Conservation (phyloP, 2,888 invertebrate species). For the Ectobius pallidus region DNA sequence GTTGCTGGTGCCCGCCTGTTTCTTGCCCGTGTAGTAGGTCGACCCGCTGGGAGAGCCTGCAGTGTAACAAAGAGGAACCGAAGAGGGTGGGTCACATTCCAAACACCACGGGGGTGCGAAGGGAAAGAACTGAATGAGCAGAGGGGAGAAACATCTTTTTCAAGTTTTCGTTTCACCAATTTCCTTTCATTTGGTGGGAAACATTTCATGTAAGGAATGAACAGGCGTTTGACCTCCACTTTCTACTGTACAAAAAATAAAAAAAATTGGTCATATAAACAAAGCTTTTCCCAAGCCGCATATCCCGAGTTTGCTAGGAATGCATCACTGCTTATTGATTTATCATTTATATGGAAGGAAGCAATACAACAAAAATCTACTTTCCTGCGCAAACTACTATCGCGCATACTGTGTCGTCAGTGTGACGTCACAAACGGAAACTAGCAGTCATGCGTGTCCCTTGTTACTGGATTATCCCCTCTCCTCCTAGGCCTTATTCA, state of each 20-base stretch:
- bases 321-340: not conserved
- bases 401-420: constrained; percentile 2
- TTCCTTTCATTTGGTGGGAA: not conserved
- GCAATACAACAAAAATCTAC: not conserved
- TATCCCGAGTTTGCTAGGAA: not conserved
- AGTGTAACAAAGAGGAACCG: not conserved
- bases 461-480: not conserved
- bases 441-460: constrained; percentile 21
- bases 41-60: not conserved
- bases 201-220: not conserved
- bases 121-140: not conserved
- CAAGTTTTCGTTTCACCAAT: not conserved
- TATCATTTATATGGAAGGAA: not conserved
- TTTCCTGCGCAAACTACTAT: not conserved
- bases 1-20: constrained; percentile 4
- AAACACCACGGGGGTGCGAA: not conserved
- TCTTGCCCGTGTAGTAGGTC: not conserved
- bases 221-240: not conserved
- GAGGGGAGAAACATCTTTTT: not conserved
- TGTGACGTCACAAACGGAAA: constrained; percentile 21
- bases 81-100: not conserved
- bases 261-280: not conserved
- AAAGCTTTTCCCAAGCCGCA: not conserved
- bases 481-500: not conserved
- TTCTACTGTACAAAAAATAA: not conserved